These are phyloP conservation scores for Candoia aspera DNA, from an alignment of 2,113 vertebrate genomes.

Conservation along the genomic window DNA sequence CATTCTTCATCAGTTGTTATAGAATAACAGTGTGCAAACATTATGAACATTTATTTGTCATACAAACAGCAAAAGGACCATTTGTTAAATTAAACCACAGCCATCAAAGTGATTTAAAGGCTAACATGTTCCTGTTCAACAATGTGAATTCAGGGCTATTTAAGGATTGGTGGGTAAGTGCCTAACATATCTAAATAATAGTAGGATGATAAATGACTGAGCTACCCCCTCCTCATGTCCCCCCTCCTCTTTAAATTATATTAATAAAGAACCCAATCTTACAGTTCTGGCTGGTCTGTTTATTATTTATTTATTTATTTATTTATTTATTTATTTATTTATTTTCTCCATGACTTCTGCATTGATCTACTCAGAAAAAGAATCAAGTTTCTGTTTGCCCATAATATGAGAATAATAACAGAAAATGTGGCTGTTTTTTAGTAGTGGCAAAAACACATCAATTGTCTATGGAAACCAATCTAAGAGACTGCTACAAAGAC, in stretches of 20 bases:
- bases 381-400: neutral
- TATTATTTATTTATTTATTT: too few species aligned
- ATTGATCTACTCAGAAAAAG: neutral
- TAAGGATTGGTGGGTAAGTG: neutral
- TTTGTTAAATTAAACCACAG: constrained; percentile 51
- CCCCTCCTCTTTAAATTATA: neutral
- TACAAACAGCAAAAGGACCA: constrained; percentile 46
- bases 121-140: neutral
- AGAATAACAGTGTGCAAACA: constrained; percentile 33
- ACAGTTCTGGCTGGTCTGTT: neutral
- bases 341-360: neutral
- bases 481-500: neutral
- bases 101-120: constrained; percentile 13
- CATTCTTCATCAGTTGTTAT: constrained; percentile 34
- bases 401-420: neutral
- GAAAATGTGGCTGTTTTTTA: neutral
- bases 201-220: neutral
- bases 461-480: neutral
- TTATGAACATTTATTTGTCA: constrained; percentile 50
- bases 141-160: constrained; percentile 12
- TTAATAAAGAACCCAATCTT: neutral
- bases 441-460: neutral
- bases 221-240: neutral
- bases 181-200: neutral
- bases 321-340: too few species aligned